A percentile compares a stretch with the other conserved stretches of the same genome.
Evolutionary conservation across 1,140 invertebrate species (phyloP).

Genomic region (Nixonia krombeini): DNA sequence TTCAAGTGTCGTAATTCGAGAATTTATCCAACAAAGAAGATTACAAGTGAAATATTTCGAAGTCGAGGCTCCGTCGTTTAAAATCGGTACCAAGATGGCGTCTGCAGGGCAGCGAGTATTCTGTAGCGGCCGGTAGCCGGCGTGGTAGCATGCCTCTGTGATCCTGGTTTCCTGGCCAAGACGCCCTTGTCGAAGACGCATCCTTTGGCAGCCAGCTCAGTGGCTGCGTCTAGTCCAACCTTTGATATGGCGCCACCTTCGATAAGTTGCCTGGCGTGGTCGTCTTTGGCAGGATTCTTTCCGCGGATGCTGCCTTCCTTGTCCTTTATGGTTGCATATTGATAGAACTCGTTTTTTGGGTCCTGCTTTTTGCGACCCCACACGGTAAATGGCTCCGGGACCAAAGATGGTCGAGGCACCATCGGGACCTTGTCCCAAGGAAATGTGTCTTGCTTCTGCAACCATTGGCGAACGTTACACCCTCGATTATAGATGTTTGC

Average conservation of each 20-base stretch:
- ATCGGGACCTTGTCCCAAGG: constrained; percentile 89
- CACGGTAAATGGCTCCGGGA: constrained; percentile 85
- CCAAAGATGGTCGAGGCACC: constrained; percentile 84
- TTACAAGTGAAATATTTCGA: too few species aligned
- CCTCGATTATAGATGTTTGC: constrained; percentile 23
- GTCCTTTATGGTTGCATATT: constrained; percentile 64
- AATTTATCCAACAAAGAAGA: too few species aligned
- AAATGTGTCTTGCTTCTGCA: constrained; percentile 81
- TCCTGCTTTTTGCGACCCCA: constrained; percentile 76
- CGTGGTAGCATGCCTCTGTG: constrained; percentile 51
- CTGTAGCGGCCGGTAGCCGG: constrained; percentile 62
- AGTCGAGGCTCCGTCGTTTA: constrained; percentile 35
- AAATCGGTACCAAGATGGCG: constrained; percentile 69
- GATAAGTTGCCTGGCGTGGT: constrained; percentile 63
- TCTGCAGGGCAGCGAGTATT: constrained; percentile 66
- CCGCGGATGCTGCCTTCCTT: constrained; percentile 61
- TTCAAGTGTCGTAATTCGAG: too few species aligned
- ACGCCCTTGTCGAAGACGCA: constrained; percentile 67
- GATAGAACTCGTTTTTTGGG: constrained; percentile 67
- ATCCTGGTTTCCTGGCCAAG: constrained; percentile 56
- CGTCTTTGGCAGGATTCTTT: constrained; percentile 60
- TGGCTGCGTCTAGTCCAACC: constrained; percentile 62
- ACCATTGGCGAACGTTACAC: constrained; percentile 53
- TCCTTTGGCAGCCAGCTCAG: constrained; percentile 62
- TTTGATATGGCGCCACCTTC: constrained; percentile 63